These are phyloP conservation scores for Sterrhoptilus dennistouni DNA, from an alignment of 2,113 vertebrate genomes.

Conservation along the genomic window DNA sequence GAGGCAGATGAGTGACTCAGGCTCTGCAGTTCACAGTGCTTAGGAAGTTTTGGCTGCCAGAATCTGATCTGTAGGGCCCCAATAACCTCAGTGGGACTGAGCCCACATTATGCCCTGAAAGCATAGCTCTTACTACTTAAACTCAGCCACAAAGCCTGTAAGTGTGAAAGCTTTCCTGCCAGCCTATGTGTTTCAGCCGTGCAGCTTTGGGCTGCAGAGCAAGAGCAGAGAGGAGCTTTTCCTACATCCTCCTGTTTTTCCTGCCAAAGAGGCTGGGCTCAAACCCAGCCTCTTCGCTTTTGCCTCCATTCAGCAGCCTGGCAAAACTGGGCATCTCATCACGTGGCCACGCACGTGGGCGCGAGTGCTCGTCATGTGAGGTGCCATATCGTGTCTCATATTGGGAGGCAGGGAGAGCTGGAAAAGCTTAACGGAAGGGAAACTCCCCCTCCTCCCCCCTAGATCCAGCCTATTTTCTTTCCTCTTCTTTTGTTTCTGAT, in stretches of 20 bases:
- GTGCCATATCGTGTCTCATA: not conserved
- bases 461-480: slow-evolving; percentile 52
- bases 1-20: not conserved
- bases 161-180: accelerated
- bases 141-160: not conserved
- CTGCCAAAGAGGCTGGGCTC: not conserved
- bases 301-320: not conserved
- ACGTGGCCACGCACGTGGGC: slow-evolving; percentile 17
- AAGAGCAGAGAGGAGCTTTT: not conserved
- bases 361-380: not conserved
- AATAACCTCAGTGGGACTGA: not conserved
- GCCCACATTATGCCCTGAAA: not conserved
- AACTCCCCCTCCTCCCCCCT: not conserved
- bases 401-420: not conserved
- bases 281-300: not conserved
- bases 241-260: not conserved
- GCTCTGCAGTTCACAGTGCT: not conserved
- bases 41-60: not conserved
- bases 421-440: slow-evolving; percentile 29
- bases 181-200: accelerated
- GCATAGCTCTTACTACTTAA: accelerated
- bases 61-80: not conserved
- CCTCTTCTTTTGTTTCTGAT: slow-evolving; percentile 54
- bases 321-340: not conserved
- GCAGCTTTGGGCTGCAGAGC: not conserved